Evolutionary conservation across 2,888 invertebrate genomes (phyloP).

Genomic region (Epinotia brunnichana): DNA sequence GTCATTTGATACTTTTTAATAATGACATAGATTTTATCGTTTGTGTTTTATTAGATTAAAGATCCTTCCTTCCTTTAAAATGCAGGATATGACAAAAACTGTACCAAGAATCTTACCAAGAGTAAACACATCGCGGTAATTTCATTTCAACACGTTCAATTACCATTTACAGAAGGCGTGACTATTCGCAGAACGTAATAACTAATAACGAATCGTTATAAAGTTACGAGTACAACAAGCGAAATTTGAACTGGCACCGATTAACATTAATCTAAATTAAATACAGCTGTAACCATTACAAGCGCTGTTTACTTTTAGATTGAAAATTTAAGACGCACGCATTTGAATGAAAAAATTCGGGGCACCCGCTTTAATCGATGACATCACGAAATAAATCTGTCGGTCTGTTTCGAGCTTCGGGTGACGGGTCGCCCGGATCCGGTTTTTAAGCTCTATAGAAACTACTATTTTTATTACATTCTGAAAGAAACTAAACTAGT

Average conservation of each 20-base stretch:
- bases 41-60: neutral
- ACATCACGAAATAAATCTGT: conserved; percentile 77
- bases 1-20: neutral
- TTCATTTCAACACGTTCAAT: neutral
- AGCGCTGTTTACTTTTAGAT: conserved; percentile 5
- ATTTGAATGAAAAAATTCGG: conserved; percentile 34
- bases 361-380: conserved; percentile 65
- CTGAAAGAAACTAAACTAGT: conserved; percentile 58
- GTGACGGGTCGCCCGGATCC: conserved; percentile 75
- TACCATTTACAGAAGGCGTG: conserved; percentile 1
- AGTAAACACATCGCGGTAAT: neutral
- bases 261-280: conserved; percentile 21
- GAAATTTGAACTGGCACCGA: neutral
- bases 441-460: conserved; percentile 75
- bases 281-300: conserved; percentile 31
- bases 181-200: neutral
- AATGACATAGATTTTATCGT: no score
- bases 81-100: neutral
- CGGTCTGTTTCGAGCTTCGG: conserved; percentile 57
- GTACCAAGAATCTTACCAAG: neutral
- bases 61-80: neutral
- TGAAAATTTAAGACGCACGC: conserved; percentile 4
- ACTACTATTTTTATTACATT: conserved; percentile 77
- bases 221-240: no score
- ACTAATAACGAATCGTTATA: neutral